Evolutionary conservation across 2,797 vertebrate genomes (phyloP).

Genomic region (Eremophila alpestris): DNA sequence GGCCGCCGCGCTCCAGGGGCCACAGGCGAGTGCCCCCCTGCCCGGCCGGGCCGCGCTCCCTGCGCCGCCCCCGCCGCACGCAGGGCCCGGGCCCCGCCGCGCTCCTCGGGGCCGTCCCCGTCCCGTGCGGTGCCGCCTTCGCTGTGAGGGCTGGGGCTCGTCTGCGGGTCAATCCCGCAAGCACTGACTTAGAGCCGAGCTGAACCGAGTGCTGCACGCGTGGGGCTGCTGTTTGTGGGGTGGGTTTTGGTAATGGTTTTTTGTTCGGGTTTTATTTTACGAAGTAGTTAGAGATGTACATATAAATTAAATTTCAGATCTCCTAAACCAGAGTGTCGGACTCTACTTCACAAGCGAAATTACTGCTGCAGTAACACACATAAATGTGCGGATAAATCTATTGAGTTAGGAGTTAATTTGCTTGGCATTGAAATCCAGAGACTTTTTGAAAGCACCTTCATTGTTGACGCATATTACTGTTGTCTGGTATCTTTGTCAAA

Average conservation of each 20-base stretch:
- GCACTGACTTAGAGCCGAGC: background rate
- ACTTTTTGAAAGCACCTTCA: background rate
- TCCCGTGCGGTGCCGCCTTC: fast-evolving
- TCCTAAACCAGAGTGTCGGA: background rate
- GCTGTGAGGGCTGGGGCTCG: fast-evolving
- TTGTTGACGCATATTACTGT: fast-evolving
- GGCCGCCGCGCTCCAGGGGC: background rate
- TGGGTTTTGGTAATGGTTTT: background rate
- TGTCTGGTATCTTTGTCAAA: background rate
- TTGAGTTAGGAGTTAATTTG: background rate
- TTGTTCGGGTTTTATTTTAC: fast-evolving
- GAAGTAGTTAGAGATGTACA: background rate
- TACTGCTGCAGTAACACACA: fast-evolving
- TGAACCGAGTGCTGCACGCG: fast-evolving
- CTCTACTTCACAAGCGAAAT: fast-evolving
- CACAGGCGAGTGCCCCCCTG: background rate
- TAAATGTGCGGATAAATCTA: fast-evolving
- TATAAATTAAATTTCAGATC: fast-evolving
- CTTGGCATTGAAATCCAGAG: background rate
- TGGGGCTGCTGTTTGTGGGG: background rate
- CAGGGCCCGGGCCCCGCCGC: background rate
- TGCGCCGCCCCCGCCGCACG: background rate
- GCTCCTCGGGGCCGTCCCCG: too few relatives aligned
- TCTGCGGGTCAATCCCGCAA: fast-evolving
- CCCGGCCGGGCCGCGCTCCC: background rate